These are phyloP conservation scores for Sebastes kiyomatsui DNA, from an alignment of 2,797 vertebrate genomes.

Conservation along the genomic window DNA sequence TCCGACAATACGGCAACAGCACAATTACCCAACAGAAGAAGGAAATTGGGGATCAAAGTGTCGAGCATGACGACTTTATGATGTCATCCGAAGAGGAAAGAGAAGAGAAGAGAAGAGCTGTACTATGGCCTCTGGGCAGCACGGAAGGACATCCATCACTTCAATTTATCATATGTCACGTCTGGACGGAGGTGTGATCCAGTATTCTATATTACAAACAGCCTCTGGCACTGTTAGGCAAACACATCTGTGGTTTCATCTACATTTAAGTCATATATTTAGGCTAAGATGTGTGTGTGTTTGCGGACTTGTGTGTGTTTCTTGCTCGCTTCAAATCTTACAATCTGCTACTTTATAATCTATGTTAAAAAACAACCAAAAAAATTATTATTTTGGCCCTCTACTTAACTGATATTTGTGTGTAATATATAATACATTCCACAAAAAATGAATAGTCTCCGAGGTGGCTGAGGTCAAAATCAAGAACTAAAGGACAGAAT, in stretches of 20 bases:
- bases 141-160: conserved; percentile 51
- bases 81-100: too few species aligned
- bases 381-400: not conserved
- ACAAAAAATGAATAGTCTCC: not conserved
- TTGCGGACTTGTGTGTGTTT: not conserved
- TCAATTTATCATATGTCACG: conserved; percentile 37
- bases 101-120: not conserved
- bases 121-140: not conserved
- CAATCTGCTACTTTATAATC: not conserved
- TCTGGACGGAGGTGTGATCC: conserved; percentile 42
- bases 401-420: not conserved
- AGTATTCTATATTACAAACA: conserved; percentile 36
- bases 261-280: conserved; percentile 1
- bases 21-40: too few species aligned
- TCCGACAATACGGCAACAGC: too few species aligned
- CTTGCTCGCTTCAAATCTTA: not conserved
- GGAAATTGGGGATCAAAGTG: not conserved
- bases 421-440: not conserved
- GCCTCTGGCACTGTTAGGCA: conserved; percentile 20
- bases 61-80: too few species aligned
- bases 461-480: not conserved
- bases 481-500: not conserved
- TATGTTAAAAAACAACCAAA: not conserved
- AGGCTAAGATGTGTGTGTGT: not conserved
- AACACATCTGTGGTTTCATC: conserved; percentile 42